phyloP scores from a whole-genome alignment of 64 coral and sea anemone species.

The Dendronephthya gigantea region DNA sequence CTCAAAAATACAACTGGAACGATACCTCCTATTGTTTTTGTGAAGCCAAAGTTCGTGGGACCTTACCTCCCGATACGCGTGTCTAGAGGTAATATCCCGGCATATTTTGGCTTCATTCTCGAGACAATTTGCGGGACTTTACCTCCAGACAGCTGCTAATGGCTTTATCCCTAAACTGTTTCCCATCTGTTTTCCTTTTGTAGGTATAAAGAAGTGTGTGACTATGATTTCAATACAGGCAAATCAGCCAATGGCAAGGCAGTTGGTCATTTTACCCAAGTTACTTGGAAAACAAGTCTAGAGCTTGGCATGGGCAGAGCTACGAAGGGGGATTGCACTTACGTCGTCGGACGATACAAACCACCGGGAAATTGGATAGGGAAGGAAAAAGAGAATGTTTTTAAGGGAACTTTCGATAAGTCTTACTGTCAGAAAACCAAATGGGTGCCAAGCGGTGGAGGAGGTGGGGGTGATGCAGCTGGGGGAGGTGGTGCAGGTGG shows the following conservation, averaged over 20 bases:
- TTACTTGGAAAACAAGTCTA: constrained; percentile 69
- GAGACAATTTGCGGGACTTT: too few species aligned
- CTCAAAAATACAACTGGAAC: too few species aligned
- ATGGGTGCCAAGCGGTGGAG: not conserved
- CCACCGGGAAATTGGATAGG: constrained; percentile 44
- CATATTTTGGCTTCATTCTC: too few species aligned
- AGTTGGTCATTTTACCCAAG: constrained; percentile 66
- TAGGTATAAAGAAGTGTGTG: constrained; percentile 87
- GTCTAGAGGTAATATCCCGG: too few species aligned
- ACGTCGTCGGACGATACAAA: constrained; percentile 74
- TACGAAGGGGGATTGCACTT: constrained; percentile 53
- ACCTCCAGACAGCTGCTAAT: too few species aligned
- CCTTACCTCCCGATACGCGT: too few species aligned
- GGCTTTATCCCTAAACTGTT: too few species aligned
- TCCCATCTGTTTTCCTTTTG: not conserved
- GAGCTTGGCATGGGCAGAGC: constrained; percentile 80
- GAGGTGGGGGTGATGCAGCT: not conserved
- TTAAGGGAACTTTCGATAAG: not conserved
- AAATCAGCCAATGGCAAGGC: constrained; percentile 30
- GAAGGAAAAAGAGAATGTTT: not conserved
- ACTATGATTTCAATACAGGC: constrained; percentile 39
- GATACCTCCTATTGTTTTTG: too few species aligned
- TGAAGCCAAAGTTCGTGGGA: too few species aligned
- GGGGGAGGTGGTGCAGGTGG: not conserved
- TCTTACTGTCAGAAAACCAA: not conserved